Conservation (phyloP, 2,113 vertebrate species). For the Muscicapa adusta region DNA sequence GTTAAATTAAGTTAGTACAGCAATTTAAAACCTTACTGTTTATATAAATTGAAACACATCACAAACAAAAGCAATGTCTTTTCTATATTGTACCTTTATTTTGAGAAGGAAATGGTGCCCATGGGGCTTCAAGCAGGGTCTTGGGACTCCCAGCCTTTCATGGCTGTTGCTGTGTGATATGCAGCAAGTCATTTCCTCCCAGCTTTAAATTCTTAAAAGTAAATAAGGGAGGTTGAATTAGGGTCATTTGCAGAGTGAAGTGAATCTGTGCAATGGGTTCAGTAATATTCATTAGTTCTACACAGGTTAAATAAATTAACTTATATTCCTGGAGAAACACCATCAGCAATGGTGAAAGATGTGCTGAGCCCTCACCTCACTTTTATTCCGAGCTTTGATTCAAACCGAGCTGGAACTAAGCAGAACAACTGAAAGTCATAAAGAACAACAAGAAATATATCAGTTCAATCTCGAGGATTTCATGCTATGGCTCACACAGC, state of each 20-base stretch:
- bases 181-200: background rate
- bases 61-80: background rate
- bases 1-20: background rate
- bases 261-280: background rate
- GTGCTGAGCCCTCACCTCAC: background rate
- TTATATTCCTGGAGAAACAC: background rate
- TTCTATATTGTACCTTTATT: background rate
- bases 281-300: background rate
- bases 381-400: background rate
- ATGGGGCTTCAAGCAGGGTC: background rate
- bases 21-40: background rate
- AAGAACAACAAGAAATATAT: background rate
- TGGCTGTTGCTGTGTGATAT: background rate
- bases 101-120: background rate
- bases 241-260: background rate
- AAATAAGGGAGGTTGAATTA: background rate
- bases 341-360: background rate
- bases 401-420: background rate
- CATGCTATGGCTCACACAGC: background rate
- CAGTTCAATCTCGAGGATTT: background rate
- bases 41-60: background rate
- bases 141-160: background rate
- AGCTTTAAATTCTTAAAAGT: constrained; percentile 14
- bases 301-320: background rate
- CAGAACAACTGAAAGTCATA: background rate